Percentiles rank a stretch among this genome's conserved stretches.
Conservation (phyloP, 1,140 invertebrate species). For the Philopotamus ludificatus region DNA sequence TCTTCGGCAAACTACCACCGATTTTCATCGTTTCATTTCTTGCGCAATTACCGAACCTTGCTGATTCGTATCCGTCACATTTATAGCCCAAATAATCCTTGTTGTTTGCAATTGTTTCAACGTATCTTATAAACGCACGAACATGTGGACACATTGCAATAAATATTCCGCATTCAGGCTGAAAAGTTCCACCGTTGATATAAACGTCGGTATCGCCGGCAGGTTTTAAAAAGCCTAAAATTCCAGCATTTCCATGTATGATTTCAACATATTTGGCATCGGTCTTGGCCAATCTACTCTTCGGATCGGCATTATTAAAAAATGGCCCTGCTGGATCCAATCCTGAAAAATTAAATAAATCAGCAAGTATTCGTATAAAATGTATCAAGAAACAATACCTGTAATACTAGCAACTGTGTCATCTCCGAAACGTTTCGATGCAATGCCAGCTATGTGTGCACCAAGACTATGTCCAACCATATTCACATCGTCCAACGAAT, state of each 20-base stretch:
- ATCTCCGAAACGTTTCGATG: constrained; percentile 46
- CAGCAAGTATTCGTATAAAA: neutral
- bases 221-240: constrained; percentile 51
- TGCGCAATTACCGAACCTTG: neutral
- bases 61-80: neutral
- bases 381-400: constrained; percentile 12
- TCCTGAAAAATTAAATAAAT: constrained; percentile 48
- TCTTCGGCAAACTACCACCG: constrained; percentile 4
- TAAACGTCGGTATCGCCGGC: constrained; percentile 69
- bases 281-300: constrained; percentile 41
- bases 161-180: constrained; percentile 63
- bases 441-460: constrained; percentile 54
- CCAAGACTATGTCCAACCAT: constrained; percentile 51
- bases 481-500: constrained; percentile 18
- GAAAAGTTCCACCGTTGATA: constrained; percentile 63
- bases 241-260: constrained; percentile 60
- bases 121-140: constrained; percentile 14
- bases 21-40: neutral
- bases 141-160: constrained; percentile 54
- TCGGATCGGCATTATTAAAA: constrained; percentile 42
- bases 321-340: constrained; percentile 65
- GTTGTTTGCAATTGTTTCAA: neutral
- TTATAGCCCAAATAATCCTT: neutral
- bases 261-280: constrained; percentile 68
- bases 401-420: constrained; percentile 43